These are phyloP conservation scores for Hermetia illucens DNA, from an alignment of 1,140 invertebrate species.

Conservation along the genomic window DNA sequence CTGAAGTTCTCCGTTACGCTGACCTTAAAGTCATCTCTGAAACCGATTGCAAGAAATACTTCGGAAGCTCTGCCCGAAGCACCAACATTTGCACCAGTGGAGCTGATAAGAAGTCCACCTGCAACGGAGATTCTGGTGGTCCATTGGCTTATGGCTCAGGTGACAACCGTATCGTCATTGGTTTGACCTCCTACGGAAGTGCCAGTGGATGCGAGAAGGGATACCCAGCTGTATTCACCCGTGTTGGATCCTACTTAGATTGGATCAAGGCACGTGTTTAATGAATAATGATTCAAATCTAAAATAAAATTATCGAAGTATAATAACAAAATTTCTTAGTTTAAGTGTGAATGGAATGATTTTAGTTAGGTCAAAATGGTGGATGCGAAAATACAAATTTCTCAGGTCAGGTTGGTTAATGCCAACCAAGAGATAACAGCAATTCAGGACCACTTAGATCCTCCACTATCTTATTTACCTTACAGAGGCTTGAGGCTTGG, in stretches of 20 bases:
- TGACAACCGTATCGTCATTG: slow-evolving; percentile 17
- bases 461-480: too few species aligned
- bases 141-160: slow-evolving; percentile 13
- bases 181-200: slow-evolving; percentile 35
- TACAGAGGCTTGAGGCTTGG: too few species aligned
- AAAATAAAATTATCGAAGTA: too few species aligned
- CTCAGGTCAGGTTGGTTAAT: too few species aligned
- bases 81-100: slow-evolving; percentile 20
- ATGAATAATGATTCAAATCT: too few species aligned
- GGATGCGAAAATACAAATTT: too few species aligned
- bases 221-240: slow-evolving; percentile 26
- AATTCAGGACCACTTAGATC: too few species aligned
- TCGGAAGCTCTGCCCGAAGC: slow-evolving; percentile 9
- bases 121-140: slow-evolving; percentile 21
- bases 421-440: too few species aligned
- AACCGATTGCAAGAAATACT: slow-evolving; percentile 11
- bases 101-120: slow-evolving; percentile 15
- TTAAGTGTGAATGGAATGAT: too few species aligned
- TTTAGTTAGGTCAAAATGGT: too few species aligned
- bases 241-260: slow-evolving; percentile 21
- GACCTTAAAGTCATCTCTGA: slow-evolving; percentile 14
- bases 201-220: slow-evolving; percentile 31
- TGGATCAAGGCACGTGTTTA: slow-evolving; percentile 25
- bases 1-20: slow-evolving; percentile 14
- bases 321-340: too few species aligned